Evolutionary conservation across 1,140 invertebrate species (phyloP).

Genomic region (Diorhabda elongata): DNA sequence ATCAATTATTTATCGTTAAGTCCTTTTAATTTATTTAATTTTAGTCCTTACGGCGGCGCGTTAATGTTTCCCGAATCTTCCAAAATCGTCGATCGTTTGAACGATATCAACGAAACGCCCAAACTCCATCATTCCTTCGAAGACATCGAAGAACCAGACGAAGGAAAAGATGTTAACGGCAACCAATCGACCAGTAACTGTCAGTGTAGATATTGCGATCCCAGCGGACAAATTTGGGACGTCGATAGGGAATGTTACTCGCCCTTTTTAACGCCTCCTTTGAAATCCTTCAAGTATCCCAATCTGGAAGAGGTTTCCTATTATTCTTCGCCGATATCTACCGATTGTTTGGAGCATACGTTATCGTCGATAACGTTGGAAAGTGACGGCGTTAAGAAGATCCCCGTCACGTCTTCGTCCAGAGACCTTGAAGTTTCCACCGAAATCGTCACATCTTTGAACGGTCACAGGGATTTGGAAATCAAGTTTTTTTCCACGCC

Average conservation of each 20-base stretch:
- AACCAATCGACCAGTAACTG: conserved; percentile 54
- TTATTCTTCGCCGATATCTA: conserved; percentile 11
- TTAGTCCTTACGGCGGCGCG: conserved; percentile 20
- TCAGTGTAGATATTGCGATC: conserved; percentile 76
- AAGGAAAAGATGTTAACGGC: conserved; percentile 40
- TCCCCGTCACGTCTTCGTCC: conserved; percentile 34
- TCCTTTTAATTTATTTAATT: conserved; percentile 29
- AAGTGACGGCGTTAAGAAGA: conserved; percentile 23
- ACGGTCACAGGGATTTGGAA: conserved; percentile 71
- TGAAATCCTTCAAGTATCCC: conserved; percentile 26
- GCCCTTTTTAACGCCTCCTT: conserved; percentile 48
- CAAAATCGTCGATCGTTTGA: conserved; percentile 17
- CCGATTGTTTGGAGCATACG: conserved; percentile 21
- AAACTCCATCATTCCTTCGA: conserved; percentile 45
- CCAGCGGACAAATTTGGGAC: conserved; percentile 72
- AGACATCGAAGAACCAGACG: conserved; percentile 47
- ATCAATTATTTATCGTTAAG: conserved; percentile 9
- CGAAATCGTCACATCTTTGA: conserved; percentile 71
- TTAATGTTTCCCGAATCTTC: conserved; percentile 11
- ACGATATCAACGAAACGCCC: conserved; percentile 37
- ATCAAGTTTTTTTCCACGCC: conserved; percentile 57
- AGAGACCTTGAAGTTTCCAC: conserved; percentile 64
- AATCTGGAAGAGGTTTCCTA: background rate
- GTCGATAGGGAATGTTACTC: conserved; percentile 56
- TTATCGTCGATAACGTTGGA: conserved; percentile 31